Conservation (phyloP, 2,797 vertebrate genomes). For the Eulemur rubriventer region DNA sequence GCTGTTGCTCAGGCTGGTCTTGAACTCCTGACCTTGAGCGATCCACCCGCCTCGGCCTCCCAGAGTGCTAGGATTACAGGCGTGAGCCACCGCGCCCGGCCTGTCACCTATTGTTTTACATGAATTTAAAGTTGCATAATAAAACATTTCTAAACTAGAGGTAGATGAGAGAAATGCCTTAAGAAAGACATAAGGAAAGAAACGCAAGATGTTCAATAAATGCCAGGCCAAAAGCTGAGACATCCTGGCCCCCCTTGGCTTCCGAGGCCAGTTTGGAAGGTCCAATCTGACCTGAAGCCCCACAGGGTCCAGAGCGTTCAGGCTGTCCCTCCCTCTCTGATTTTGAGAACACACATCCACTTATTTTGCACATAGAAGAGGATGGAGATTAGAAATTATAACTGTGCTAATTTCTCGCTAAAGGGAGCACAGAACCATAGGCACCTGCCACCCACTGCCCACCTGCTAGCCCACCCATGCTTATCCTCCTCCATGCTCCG, state of each 20-base stretch:
- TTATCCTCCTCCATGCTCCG: not conserved
- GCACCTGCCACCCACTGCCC: not conserved
- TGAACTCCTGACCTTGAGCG: too few species aligned
- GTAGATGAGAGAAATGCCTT: not conserved
- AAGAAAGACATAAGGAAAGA: not conserved
- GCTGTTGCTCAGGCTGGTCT: too few species aligned
- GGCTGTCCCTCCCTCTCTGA: not conserved
- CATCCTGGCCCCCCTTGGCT: not conserved
- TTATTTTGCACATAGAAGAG: not conserved
- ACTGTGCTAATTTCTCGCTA: not conserved
- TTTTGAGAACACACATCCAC: not conserved
- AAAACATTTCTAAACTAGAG: not conserved
- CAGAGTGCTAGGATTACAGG: too few species aligned
- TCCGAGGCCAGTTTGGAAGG: not conserved
- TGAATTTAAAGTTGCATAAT: not conserved
- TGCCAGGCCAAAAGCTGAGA: not conserved
- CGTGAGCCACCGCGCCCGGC: too few species aligned
- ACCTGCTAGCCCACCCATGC: not conserved
- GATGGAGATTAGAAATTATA: not conserved
- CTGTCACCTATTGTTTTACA: not conserved
- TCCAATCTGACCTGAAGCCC: not conserved
- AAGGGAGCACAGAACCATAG: accelerated
- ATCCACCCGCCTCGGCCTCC: too few species aligned
- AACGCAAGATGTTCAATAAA: not conserved
- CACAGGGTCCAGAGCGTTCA: not conserved